Conservation (phyloP, 2,888 invertebrate species). For the Cecidostiba fungosa region DNA sequence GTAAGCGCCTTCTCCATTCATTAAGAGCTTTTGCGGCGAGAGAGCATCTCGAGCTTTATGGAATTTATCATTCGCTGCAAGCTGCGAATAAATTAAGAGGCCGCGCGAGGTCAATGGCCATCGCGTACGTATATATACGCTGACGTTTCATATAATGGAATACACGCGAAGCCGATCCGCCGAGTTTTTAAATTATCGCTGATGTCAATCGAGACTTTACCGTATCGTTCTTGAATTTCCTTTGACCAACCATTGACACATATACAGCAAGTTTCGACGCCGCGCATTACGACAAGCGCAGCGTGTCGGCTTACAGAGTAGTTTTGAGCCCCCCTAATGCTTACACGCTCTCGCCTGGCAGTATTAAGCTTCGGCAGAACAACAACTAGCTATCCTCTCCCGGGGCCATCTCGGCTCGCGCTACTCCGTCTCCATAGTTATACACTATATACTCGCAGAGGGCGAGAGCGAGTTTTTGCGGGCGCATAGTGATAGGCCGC, state of each 20-base stretch:
- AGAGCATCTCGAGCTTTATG: constrained; percentile 63
- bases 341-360: constrained; percentile 13
- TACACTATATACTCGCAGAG: neutral
- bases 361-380: constrained; percentile 28
- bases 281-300: constrained; percentile 6
- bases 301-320: constrained; percentile 51
- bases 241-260: too few relatives aligned
- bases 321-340: constrained; percentile 42
- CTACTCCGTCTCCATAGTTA: constrained; percentile 6
- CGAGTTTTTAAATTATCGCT: neutral
- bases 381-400: constrained; percentile 10
- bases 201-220: constrained; percentile 17
- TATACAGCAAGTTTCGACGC: constrained; percentile 30
- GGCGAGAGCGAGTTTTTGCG: constrained; percentile 71
- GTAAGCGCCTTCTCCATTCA: constrained; percentile 68
- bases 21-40: constrained; percentile 53
- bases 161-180: neutral
- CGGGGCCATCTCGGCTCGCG: neutral
- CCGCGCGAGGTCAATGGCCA: constrained; percentile 63
- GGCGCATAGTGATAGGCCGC: constrained; percentile 73
- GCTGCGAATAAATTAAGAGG: constrained; percentile 65
- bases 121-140: neutral
- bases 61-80: constrained; percentile 64
- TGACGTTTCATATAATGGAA: neutral
- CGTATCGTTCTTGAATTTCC: too few relatives aligned